Conservation (phyloP, 2,113 vertebrate species). For the Coracopsis vasa region DNA sequence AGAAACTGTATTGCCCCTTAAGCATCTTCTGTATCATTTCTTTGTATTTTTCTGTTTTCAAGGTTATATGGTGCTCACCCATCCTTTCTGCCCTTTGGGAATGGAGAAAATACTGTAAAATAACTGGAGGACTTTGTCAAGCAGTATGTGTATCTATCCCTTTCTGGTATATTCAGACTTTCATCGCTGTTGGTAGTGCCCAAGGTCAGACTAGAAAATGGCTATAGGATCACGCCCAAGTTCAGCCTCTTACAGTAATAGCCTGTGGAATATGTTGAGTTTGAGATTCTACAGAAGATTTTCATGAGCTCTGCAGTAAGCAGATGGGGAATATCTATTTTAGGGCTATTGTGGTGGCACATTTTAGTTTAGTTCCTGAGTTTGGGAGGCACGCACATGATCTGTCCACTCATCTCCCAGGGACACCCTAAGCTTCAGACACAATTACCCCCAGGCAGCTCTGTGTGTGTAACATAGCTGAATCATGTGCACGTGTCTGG, state of each 20-base stretch:
- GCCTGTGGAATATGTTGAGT: neutral
- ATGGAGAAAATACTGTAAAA: neutral
- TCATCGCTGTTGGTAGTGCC: neutral
- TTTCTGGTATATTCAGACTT: neutral
- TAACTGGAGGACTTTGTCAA: neutral
- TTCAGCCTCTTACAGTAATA: neutral
- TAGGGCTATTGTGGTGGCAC: neutral
- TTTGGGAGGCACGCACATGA: neutral
- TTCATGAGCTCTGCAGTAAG: neutral
- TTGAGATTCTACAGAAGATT: neutral
- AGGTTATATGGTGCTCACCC: neutral
- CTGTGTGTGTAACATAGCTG: rapidly evolving
- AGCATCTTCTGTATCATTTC: neutral
- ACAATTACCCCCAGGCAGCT: rapidly evolving
- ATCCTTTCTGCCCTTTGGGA: neutral
- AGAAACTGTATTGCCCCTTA: neutral
- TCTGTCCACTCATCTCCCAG: neutral
- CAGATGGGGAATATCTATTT: neutral
- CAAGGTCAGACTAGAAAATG: neutral
- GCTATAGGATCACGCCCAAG: neutral
- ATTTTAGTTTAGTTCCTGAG: neutral
- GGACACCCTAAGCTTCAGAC: rapidly evolving
- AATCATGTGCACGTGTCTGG: rapidly evolving
- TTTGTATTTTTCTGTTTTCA: neutral
- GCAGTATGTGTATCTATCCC: neutral